Evolutionary conservation across 2,797 vertebrate genomes (phyloP), one percentile per base, ranked within the genome.

Genomic region (Peromyscus attwateri): DNA sequence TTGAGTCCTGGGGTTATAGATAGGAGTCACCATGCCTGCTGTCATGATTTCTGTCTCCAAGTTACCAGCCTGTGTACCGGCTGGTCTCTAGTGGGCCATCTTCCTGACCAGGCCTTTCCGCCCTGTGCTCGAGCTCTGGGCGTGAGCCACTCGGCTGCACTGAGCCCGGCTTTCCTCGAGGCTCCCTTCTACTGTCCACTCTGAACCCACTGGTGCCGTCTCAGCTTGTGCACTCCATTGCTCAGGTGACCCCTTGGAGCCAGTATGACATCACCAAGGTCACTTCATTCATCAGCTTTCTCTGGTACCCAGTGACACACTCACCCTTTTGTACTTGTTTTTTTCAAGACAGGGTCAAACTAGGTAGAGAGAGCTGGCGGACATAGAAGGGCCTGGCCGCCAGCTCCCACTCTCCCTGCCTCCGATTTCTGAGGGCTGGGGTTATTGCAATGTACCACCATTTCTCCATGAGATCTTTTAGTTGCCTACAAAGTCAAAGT

Each of bases 401-500:
- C 62, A 23, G 25, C 19, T 46, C 70, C 25, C 4, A 14, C 27
- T 75, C 55, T 40, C n/a, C 37, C 23, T 40, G 25, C 85, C 68
- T 88, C n/a, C 19, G 52, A 17, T n/a, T 57, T 40, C 71, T 62
- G 70, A 43, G 16, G 71, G 17, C 27, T 75, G 52, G n/a, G 46
- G 19, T 60, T 60, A 75, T 46, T 43, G 37, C 27, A 21, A 2
- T 89, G 37, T 21, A 25, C 19, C 34, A 37, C 25, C 68, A 66
- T 89, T 95, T 85, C 91, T 92, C 93, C 27, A n/a, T 89, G 70
- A 31, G 57, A 95, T 81, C 76, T 73, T 92, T 84, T 81, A 93
- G 91, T 71, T 70, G 68, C 68, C 68, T 82, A n/a, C 3, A n/a
- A 25, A 73, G 40, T 92, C 95, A 96, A 91, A 91, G 92, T 31